Base-by-base conservation (phyloP, 2,888 invertebrate genomes). In the Drosophila birchii region DNA sequence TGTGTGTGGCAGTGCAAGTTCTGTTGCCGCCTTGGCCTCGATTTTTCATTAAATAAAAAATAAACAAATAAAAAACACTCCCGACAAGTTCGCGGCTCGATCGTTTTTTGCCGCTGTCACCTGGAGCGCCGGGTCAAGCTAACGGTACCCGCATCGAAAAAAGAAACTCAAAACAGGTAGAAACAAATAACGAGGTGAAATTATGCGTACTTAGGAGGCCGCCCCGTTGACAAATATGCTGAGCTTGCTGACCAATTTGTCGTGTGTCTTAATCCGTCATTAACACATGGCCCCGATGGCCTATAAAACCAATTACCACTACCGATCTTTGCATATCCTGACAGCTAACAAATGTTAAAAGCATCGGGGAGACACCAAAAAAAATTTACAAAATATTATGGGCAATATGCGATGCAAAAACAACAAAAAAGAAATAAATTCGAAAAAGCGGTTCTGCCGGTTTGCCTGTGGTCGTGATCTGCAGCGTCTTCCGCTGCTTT, bases 401-500 rank as follows among this genome's bases (percentile, higher is more conserved):
- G 32, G 34, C 47, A 41, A 43, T 38, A 57, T 20, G 44, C 38
- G 34, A 45, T 53, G 53, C 44, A 67, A 58, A 56, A 54, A 53
- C 38, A 47, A 43, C 23, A 49, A 38, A 69, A 57, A 63, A 66
- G 55, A 73, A 49, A 68, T 57, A 68, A 43, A 68, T 41, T 49
- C 62, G 57, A 75, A 74, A 86, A 86, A 86, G 86, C 76, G 66
- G 86, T 86, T 86, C 80, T 86, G 86, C 86, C 86, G 87, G 86
- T 86, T 86, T 86, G 76, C 74, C 82, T 44, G 80, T 79, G 82
- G 82, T 78, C 80, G 81, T 81, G 85, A 81, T 82, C 83, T 74
- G 73, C 75, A 61, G 60, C 43, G 53, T 62, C 59, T 59, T 68
- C 71, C 61, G 76, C 72, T 60, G 74, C 62, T 75, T 63, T 86